phyloP scores from a whole-genome alignment of 2,888 invertebrate species.

The Acholoe squamosa region DNA sequence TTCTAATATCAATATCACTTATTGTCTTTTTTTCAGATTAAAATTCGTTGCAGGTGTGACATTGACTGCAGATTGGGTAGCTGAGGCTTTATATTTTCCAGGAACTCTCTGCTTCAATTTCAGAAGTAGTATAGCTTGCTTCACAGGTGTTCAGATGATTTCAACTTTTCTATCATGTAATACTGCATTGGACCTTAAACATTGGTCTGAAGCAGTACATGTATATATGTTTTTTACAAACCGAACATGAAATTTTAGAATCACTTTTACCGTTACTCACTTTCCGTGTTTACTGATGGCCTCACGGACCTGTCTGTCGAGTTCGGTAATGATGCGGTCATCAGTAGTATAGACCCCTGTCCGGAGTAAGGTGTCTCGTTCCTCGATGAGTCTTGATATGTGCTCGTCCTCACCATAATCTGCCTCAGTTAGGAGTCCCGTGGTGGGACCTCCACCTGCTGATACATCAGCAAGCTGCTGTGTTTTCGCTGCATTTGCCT shows the following conservation, averaged over 20 bases:
- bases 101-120: not conserved
- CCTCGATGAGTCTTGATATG: slow-evolving; percentile 81
- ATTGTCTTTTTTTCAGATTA: too few species aligned
- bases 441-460: not conserved
- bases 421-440: not conserved
- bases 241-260: not conserved
- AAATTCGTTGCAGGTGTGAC: too few species aligned
- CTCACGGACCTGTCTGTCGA: slow-evolving; percentile 83
- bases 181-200: not conserved
- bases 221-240: not conserved
- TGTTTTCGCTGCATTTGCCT: slow-evolving; percentile 73
- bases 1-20: too few species aligned
- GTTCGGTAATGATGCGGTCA: slow-evolving; percentile 83
- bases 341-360: slow-evolving; percentile 83
- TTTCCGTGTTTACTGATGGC: slow-evolving; percentile 75
- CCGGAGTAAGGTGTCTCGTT: slow-evolving; percentile 82
- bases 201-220: not conserved
- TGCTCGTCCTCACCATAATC: slow-evolving; percentile 76
- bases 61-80: too few species aligned
- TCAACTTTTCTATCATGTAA: not conserved
- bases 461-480: slow-evolving; percentile 16
- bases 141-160: not conserved
- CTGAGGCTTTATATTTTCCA: too few species aligned
- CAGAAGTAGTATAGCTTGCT: not conserved
- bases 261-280: slow-evolving; percentile 62